Conservation (phyloP, 2,888 invertebrate genomes). For the Tetheella fluctuosa region DNA sequence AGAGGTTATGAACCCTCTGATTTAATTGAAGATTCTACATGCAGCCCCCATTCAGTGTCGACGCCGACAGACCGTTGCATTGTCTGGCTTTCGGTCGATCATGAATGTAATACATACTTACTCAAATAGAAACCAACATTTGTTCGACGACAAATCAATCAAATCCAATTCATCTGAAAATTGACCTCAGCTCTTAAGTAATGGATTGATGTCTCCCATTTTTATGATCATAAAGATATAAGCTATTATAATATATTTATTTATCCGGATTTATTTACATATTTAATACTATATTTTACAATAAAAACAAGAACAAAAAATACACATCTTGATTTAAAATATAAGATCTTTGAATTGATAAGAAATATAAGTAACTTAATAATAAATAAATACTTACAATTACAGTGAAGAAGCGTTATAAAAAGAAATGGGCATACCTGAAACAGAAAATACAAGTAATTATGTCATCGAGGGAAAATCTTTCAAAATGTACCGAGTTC, state of each 20-base stretch:
- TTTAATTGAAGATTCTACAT: conserved; percentile 77
- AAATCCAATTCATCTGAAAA: conserved; percentile 8
- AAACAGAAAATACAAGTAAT: conserved; percentile 6
- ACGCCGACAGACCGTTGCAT: conserved; percentile 49
- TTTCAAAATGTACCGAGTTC: conserved; percentile 38
- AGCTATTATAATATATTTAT: no score
- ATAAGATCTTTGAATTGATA: neutral
- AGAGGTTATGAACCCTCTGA: conserved; percentile 74
- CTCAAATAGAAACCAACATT: conserved; percentile 27
- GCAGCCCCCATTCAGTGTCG: conserved; percentile 40
- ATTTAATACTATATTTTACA: no score
- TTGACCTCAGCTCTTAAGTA: neutral
- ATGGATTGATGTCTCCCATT: neutral
- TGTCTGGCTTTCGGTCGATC: conserved; percentile 43
- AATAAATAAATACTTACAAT: conserved; percentile 11
- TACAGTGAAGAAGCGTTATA: neutral
- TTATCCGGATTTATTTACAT: no score
- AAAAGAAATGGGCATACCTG: conserved; percentile 16
- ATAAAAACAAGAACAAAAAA: no score
- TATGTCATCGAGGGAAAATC: conserved; percentile 17
- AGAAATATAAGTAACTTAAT: neutral
- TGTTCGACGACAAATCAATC: conserved; percentile 20
- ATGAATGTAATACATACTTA: conserved; percentile 38
- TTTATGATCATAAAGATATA: neutral
- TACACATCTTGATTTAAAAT: no score